Conservation (phyloP, 2,113 vertebrate species). For the Etheostoma spectabile region DNA sequence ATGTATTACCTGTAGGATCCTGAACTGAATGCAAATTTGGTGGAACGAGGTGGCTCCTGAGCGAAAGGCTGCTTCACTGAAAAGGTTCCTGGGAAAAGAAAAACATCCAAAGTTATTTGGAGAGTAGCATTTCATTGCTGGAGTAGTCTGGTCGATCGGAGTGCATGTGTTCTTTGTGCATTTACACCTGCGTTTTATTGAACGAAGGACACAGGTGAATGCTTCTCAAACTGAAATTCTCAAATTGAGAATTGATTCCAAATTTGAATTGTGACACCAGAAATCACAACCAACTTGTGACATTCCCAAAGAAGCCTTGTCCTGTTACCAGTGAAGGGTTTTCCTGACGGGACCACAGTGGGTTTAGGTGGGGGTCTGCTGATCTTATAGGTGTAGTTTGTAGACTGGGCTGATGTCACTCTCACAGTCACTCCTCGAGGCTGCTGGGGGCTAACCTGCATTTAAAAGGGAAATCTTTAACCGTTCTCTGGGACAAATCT, state of each 20-base stretch:
- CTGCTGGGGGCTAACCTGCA: constrained; percentile 39
- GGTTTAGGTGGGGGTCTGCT: constrained; percentile 12
- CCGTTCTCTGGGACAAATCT: too few species aligned
- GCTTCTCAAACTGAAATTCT: too few species aligned
- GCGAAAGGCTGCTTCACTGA: constrained; percentile 17
- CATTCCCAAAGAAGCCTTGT: neutral
- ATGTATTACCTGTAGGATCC: constrained; percentile 69
- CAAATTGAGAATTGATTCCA: too few species aligned
- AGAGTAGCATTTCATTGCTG: neutral
- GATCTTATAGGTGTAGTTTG: constrained; percentile 16
- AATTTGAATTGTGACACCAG: neutral
- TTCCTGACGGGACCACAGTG: constrained; percentile 22
- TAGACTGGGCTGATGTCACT: constrained; percentile 23
- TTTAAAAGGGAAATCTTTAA: neutral
- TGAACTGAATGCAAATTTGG: constrained; percentile 26
- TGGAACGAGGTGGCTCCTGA: constrained; percentile 1
- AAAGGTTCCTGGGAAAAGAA: constrained; percentile 35
- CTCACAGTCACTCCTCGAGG: constrained; percentile 4
- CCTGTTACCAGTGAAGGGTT: constrained; percentile 49
- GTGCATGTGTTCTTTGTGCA: neutral
- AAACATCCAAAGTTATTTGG: neutral
- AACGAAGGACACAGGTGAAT: too few species aligned
- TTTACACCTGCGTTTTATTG: neutral
- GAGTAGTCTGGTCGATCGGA: neutral
- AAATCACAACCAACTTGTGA: neutral